Base-by-base conservation (phyloP, 2,113 vertebrate genomes). In the Lates calcarifer region DNA sequence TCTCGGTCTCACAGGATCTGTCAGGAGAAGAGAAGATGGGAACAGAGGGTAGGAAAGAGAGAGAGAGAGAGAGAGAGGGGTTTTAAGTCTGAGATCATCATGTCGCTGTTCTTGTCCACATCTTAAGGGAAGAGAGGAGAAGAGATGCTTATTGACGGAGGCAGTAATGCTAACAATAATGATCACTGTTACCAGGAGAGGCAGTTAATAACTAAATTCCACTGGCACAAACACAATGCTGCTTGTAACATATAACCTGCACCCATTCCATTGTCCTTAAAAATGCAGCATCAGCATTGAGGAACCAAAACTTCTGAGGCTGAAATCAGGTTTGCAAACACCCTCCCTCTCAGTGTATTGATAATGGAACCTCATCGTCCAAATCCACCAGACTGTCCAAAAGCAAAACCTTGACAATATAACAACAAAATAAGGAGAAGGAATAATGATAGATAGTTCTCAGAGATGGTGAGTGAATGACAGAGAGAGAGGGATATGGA, bases 371-470 rank as follows among this genome's bases (percentile, higher is more conserved):
- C 41, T 79, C 70, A 31, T 77, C 67, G 61, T 62, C 53, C 60
- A 84, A 90, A 92, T 81, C 87, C 83, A 73, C 31, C 22, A 82
- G 84, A 85, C 61, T 81, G 65, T 74, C 58, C 74, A 73, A 68
- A 75, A 81, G 78, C 83, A 70, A 66, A 77, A 76, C n/a, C 31
- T 68, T 49, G 6, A 89, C 87, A 76, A 79, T 60, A 53, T 73
- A 56, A 63, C 80, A 56, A 51, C 63, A 80, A 84, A 87, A 73
- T 65, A 76, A 82, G 79, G 85, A 79, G 86, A 81, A 72, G 88
- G 86, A 92, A 90, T 87, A 90, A 88, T 86, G 89, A 92, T 64
- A 90, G 92, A 94, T 92, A 85, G 88, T 90, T 82, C 83, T 80
- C 33, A 71, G 77, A 88, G 86, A 83, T 83, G 79, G 39, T 55